Conservation (phyloP, 2,113 vertebrate genomes). For the Xyliphius kryptos region DNA sequence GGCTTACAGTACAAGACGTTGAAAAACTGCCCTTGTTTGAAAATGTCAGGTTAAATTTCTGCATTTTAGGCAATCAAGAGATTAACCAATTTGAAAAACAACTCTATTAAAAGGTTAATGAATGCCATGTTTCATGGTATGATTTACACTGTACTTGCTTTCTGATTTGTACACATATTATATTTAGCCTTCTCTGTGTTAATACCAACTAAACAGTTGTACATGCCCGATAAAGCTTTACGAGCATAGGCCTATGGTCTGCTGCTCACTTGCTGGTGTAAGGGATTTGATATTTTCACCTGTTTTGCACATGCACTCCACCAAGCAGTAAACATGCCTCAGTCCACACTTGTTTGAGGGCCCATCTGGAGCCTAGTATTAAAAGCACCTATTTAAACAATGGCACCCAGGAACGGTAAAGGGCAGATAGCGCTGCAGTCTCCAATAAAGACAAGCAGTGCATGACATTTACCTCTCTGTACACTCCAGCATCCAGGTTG, state of each 20-base stretch:
- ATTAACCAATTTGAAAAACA: too few species aligned
- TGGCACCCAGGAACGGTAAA: constrained; percentile 60
- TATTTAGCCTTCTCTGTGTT: constrained; percentile 42
- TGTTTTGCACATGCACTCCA: constrained; percentile 62
- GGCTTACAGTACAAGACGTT: not conserved
- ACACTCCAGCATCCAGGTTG: constrained; percentile 52
- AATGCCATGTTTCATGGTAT: not conserved
- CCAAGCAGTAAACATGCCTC: constrained; percentile 66
- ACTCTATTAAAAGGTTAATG: too few species aligned
- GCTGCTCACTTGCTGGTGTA: constrained; percentile 53
- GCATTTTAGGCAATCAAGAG: too few species aligned
- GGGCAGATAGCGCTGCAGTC: constrained; percentile 62
- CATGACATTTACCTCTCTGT: constrained; percentile 69
- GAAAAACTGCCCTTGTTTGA: too few species aligned
- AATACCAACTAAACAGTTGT: constrained; percentile 38
- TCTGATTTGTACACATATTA: constrained; percentile 41
- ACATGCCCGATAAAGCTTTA: constrained; percentile 71
- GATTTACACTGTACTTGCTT: constrained; percentile 46
- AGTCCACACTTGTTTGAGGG: constrained; percentile 58
- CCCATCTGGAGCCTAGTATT: constrained; percentile 71
- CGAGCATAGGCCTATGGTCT: constrained; percentile 55
- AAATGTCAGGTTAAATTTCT: too few species aligned
- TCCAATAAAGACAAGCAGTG: constrained; percentile 70
- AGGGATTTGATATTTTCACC: constrained; percentile 58
- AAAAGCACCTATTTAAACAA: constrained; percentile 70